Evolutionary conservation across 2,797 vertebrate species (phyloP).

Genomic region (Hephaestus fuliginosus): DNA sequence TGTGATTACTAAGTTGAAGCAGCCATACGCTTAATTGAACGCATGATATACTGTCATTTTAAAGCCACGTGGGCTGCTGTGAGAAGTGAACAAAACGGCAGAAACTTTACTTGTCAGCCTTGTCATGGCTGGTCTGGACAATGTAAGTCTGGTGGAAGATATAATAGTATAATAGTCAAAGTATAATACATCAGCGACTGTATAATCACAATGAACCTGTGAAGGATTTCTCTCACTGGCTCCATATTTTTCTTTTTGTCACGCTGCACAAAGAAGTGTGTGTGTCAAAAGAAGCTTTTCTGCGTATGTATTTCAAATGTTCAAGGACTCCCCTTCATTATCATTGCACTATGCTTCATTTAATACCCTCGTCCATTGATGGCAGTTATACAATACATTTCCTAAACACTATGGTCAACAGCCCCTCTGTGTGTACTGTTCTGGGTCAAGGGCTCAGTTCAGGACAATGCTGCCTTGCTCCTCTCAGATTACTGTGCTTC

Average conservation of each 20-base stretch:
- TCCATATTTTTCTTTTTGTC: not conserved
- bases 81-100: slow-evolving; percentile 3
- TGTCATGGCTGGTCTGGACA: not conserved
- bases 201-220: slow-evolving; percentile 17
- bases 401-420: slow-evolving; percentile 54
- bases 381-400: slow-evolving; percentile 46
- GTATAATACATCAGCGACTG: not conserved
- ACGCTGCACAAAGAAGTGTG: not conserved
- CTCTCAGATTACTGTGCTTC: slow-evolving; percentile 82
- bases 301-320: too few relatives aligned
- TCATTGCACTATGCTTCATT: slow-evolving; percentile 6
- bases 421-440: slow-evolving; percentile 54
- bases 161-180: too few relatives aligned
- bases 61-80: not conserved
- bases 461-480: slow-evolving; percentile 78
- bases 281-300: too few relatives aligned
- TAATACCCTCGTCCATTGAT: slow-evolving; percentile 43
- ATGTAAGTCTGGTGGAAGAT: slow-evolving; percentile 10
- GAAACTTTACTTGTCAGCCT: slow-evolving; percentile 25
- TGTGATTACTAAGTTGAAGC: slow-evolving; percentile 42
- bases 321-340: not conserved
- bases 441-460: slow-evolving; percentile 77
- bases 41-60: slow-evolving; percentile 37
- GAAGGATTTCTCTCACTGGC: not conserved
- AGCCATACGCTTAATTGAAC: slow-evolving; percentile 58